A percentile compares a stretch with the other conserved stretches of the same genome.
phyloP scores from a whole-genome alignment of 2,113 vertebrate genomes.

The Hiodon tergisus region DNA sequence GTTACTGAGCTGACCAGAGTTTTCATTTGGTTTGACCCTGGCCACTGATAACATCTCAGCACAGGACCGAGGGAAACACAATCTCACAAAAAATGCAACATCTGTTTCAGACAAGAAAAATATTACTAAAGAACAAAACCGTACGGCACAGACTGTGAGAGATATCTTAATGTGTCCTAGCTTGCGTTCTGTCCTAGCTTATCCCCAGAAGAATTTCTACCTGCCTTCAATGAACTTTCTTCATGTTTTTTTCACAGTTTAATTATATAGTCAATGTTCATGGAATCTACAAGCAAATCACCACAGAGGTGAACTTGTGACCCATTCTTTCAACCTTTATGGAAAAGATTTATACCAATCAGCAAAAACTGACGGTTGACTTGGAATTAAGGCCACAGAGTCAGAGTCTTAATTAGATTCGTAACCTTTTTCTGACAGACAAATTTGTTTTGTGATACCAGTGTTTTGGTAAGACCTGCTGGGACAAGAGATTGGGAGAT shows the following conservation, averaged over 20 bases:
- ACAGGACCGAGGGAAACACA: neutral
- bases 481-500: constrained; percentile 66
- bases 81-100: neutral
- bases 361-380: constrained; percentile 56
- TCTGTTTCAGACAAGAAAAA: neutral
- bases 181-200: neutral
- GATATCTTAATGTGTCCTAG: neutral
- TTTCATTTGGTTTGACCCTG: constrained; percentile 48
- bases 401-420: constrained; percentile 48
- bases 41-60: constrained; percentile 29
- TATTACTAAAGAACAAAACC: neutral
- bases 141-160: neutral
- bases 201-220: constrained; percentile 38
- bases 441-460: constrained; percentile 64
- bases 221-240: constrained; percentile 34
- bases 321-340: constrained; percentile 60
- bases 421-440: constrained; percentile 65
- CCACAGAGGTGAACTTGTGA: constrained; percentile 57
- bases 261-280: constrained; percentile 69
- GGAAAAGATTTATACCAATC: constrained; percentile 63
- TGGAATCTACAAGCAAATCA: constrained; percentile 69
- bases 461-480: constrained; percentile 70
- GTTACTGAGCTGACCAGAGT: constrained; percentile 55
- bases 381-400: constrained; percentile 59
- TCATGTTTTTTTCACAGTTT: constrained; percentile 47